Conservation (phyloP, 1,140 invertebrate species). For the Plectrocnemia conspersa region DNA sequence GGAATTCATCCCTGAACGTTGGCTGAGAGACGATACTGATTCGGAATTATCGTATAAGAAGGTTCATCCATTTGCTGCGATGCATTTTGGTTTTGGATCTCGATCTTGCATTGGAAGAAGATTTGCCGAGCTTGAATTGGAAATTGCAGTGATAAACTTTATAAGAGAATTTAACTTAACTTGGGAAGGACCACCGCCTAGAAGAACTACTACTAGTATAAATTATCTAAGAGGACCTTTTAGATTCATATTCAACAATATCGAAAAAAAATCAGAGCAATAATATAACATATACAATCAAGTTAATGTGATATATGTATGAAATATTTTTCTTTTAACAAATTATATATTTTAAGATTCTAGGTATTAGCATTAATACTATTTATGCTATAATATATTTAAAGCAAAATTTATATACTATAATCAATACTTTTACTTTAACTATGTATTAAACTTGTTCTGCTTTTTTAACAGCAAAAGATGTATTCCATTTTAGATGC, state of each 20-base stretch:
- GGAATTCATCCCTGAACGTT: conserved; percentile 58
- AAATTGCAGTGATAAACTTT: conserved; percentile 58
- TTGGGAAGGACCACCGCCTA: conserved; percentile 46
- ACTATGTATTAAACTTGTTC: too few relatives aligned
- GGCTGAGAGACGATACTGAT: conserved; percentile 47
- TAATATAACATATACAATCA: too few relatives aligned
- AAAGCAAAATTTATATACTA: too few relatives aligned
- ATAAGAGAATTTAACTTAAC: conserved; percentile 54
- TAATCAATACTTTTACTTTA: too few relatives aligned
- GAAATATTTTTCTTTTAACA: too few relatives aligned
- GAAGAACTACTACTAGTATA: conserved; percentile 36
- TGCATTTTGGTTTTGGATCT: conserved; percentile 60
- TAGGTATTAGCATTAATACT: too few relatives aligned
- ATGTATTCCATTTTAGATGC: too few relatives aligned
- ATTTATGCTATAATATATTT: too few relatives aligned
- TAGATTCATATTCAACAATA: conserved; percentile 43
- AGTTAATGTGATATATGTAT: too few relatives aligned
- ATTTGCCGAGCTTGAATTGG: conserved; percentile 67
- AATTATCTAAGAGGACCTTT: conserved; percentile 43
- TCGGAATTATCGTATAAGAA: conserved; percentile 44
- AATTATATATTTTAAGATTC: too few relatives aligned
- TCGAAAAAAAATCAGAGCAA: too few relatives aligned
- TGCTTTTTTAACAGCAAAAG: too few relatives aligned
- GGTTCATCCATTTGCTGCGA: conserved; percentile 53
- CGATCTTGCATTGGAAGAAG: conserved; percentile 57